Evolutionary conservation across 92 coral and sea anemone species (phyloP).

Genomic region (Actinernus sp.): DNA sequence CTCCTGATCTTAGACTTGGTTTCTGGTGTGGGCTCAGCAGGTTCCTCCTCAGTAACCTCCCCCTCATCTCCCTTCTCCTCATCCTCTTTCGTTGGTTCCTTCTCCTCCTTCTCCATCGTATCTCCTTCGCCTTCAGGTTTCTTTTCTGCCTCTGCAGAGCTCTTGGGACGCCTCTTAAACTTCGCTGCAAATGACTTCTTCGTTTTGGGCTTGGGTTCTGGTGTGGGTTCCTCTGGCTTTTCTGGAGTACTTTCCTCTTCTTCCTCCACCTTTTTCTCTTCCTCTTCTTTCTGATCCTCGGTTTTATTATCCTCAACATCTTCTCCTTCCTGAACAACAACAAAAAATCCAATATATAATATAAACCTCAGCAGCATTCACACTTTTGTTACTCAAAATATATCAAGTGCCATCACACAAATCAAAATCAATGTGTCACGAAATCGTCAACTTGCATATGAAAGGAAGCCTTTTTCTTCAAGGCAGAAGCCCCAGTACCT

Average conservation of each 20-base stretch:
- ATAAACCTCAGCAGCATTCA: too few species aligned
- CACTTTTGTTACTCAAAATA: too few species aligned
- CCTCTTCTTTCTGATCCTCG: constrained; percentile 5
- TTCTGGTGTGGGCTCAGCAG: background rate
- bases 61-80: constrained; percentile 9
- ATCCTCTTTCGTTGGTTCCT: too few species aligned
- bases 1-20: constrained; percentile 54
- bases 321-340: constrained; percentile 11
- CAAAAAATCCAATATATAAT: background rate
- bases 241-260: background rate
- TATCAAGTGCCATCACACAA: too few species aligned
- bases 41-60: constrained; percentile 2
- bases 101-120: constrained; percentile 23
- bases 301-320: constrained; percentile 21
- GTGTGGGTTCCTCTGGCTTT: background rate
- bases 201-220: background rate
- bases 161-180: constrained; percentile 55
- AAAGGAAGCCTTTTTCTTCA: too few species aligned
- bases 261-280: constrained; percentile 1
- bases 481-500: too few species aligned
- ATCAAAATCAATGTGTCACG: background rate
- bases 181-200: constrained; percentile 11
- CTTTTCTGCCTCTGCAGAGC: constrained; percentile 39
- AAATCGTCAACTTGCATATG: background rate
- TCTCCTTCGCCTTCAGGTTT: constrained; percentile 22